Percentiles rank a stretch among this genome's conserved stretches.
Evolutionary conservation across 2,113 vertebrate genomes (phyloP).

Genomic region (Steatornis caripensis): DNA sequence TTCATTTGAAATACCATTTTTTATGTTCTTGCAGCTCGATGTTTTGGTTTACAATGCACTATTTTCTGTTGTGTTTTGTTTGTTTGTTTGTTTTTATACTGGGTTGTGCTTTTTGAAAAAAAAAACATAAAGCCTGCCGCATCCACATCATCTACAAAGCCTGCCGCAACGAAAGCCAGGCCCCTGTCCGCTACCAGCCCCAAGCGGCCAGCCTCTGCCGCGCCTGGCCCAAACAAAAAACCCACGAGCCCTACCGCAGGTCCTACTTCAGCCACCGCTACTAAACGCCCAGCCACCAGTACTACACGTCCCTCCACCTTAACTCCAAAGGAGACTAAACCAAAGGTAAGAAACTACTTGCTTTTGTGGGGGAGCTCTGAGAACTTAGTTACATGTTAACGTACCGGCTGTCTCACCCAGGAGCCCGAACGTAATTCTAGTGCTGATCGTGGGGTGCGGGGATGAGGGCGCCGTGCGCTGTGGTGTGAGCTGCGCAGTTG

Average conservation of each 20-base stretch:
- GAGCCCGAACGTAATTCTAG: accelerated
- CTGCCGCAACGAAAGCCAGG: slow-evolving; percentile 74
- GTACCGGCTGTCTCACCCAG: accelerated
- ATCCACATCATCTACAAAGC: slow-evolving; percentile 69
- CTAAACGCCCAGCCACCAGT: slow-evolving; percentile 68
- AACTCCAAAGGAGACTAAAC: slow-evolving; percentile 73
- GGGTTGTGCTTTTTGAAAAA: slow-evolving; percentile 60
- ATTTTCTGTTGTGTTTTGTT: slow-evolving; percentile 68
- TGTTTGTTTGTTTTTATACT: slow-evolving; percentile 43
- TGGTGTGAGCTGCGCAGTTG: background rate
- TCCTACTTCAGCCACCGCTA: slow-evolving; percentile 51
- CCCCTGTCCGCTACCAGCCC: slow-evolving; percentile 56
- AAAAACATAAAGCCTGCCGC: slow-evolving; percentile 72
- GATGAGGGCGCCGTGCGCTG: too few relatives aligned
- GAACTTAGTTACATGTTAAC: accelerated
- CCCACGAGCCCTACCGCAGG: slow-evolving; percentile 69
- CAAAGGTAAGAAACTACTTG: slow-evolving; percentile 79
- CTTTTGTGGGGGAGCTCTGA: background rate
- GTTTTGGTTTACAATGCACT: slow-evolving; percentile 65
- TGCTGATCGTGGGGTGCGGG: too few relatives aligned
- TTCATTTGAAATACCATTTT: slow-evolving; percentile 23
- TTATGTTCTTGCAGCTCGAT: slow-evolving; percentile 34
- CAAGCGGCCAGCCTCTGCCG: slow-evolving; percentile 75
- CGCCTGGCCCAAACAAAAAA: slow-evolving; percentile 80
- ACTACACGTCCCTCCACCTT: slow-evolving; percentile 56